These are phyloP conservation scores for Iphiclides podalirius DNA, from an alignment of 2,888 invertebrate genomes.

Conservation along the genomic window DNA sequence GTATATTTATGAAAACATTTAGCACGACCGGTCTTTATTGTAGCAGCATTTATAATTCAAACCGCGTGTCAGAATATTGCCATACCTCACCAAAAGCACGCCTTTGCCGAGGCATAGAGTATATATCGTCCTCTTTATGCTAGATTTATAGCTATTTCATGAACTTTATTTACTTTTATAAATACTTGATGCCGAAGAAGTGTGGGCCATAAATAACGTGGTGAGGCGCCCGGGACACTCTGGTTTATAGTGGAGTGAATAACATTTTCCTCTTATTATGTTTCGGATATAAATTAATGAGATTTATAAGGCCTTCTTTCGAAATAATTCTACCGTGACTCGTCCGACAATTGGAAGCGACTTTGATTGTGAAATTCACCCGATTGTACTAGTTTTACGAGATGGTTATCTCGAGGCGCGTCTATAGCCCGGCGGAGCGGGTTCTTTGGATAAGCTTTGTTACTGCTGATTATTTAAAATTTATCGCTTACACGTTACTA, in stretches of 20 bases:
- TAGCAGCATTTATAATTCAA: constrained; percentile 47
- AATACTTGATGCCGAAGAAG: constrained; percentile 56
- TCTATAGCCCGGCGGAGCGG: constrained; percentile 18
- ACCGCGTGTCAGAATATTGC: constrained; percentile 36
- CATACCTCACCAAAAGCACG: constrained; percentile 46
- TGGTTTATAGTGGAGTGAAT: constrained; percentile 58
- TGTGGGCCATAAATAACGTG: constrained; percentile 68
- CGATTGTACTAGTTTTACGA: constrained; percentile 47
- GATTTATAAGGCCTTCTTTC: constrained; percentile 55
- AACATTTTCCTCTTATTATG: constrained; percentile 76
- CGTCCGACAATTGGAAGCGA: constrained; percentile 36
- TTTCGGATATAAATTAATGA: constrained; percentile 74
- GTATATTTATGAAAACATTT: constrained; percentile 44
- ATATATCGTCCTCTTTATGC: constrained; percentile 61
- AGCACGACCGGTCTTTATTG: constrained; percentile 34
- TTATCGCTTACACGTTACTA: neutral
- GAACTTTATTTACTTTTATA: constrained; percentile 77
- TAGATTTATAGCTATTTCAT: constrained; percentile 73
- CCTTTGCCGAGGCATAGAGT: constrained; percentile 38
- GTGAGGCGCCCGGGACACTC: constrained; percentile 55
- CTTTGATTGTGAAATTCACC: constrained; percentile 39
- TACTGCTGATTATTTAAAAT: constrained; percentile 5
- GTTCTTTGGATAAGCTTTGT: neutral
- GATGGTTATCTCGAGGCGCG: constrained; percentile 44
- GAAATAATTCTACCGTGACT: constrained; percentile 49